Percentiles rank a stretch among this genome's conserved stretches.
These are phyloP conservation scores for Caenorhabditis sp. DNA, from an alignment of 2,888 invertebrate species.

Conservation along the genomic window DNA sequence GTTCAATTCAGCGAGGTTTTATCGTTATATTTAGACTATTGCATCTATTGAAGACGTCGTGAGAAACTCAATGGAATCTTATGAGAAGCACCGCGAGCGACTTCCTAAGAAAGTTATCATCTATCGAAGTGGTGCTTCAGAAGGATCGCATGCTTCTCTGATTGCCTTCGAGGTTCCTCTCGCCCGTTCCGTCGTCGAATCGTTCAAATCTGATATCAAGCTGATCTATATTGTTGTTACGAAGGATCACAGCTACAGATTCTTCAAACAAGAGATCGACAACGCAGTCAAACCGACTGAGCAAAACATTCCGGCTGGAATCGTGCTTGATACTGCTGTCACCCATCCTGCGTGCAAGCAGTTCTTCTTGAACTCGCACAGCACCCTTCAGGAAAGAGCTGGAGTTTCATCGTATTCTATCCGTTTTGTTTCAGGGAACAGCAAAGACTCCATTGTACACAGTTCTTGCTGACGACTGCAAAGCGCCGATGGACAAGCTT, in stretches of 20 bases:
- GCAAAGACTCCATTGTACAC: constrained; percentile 75
- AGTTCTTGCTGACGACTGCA: constrained; percentile 67
- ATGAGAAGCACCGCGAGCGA: constrained; percentile 8
- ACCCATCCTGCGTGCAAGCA: constrained; percentile 68
- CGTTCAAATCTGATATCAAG: constrained; percentile 26
- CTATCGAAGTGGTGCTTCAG: constrained; percentile 67
- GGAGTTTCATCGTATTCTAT: constrained; percentile 74
- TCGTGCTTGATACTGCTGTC: constrained; percentile 67
- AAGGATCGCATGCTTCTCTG: constrained; percentile 60
- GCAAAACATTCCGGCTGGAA: constrained; percentile 71
- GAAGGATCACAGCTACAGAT: constrained; percentile 68
- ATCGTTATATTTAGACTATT: constrained; percentile 7
- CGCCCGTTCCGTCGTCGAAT: constrained; percentile 52
- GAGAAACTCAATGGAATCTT: neutral
- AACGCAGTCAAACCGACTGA: constrained; percentile 3
- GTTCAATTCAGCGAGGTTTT: too few species aligned
- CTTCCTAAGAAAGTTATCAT: constrained; percentile 63
- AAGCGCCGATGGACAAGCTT: constrained; percentile 63
- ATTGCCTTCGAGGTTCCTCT: constrained; percentile 67
- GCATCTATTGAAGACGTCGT: constrained; percentile 28
- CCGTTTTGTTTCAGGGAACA: constrained; percentile 69
- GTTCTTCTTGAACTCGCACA: constrained; percentile 74
- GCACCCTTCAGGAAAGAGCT: constrained; percentile 75
- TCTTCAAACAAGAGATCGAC: constrained; percentile 33
- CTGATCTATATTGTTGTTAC: constrained; percentile 67